These are phyloP conservation scores for Chaetophractus vellerosus DNA, from an alignment of 2,797 vertebrate genomes.

Conservation along the genomic window DNA sequence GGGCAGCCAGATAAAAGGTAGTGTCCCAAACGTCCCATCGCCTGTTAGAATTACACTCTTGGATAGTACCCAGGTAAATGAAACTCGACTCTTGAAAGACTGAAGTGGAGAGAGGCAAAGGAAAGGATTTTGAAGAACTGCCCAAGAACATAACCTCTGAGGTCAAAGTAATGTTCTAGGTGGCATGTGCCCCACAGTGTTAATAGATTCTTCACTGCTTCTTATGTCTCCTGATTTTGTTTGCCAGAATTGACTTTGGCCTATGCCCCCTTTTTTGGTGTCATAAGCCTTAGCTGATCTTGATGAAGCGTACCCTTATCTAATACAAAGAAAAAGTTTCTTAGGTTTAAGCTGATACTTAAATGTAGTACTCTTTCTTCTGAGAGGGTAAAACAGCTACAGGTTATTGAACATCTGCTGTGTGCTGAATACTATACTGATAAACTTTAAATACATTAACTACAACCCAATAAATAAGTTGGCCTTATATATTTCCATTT, in stretches of 20 bases:
- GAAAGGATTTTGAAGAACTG: constrained; percentile 62
- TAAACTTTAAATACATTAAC: neutral
- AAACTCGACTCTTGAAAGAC: constrained; percentile 62
- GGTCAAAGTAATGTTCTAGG: constrained; percentile 67
- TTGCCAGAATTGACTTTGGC: constrained; percentile 45
- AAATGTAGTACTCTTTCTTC: neutral
- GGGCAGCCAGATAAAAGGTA: neutral
- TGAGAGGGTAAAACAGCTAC: constrained; percentile 21
- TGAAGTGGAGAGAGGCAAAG: constrained; percentile 64
- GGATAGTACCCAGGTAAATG: constrained; percentile 56
- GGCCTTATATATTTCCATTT: constrained; percentile 33
- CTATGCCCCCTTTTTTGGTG: neutral
- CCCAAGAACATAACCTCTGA: constrained; percentile 67
- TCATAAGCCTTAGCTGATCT: constrained; percentile 42
- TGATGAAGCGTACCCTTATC: constrained; percentile 58
- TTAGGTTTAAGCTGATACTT: constrained; percentile 28
- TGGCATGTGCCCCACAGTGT: neutral
- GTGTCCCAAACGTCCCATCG: neutral
- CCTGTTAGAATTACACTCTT: neutral
- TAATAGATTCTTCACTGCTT: constrained; percentile 39
- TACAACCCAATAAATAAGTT: neutral
- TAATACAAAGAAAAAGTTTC: constrained; percentile 45
- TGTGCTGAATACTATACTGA: neutral
- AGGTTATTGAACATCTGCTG: neutral
- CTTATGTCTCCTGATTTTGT: neutral